phyloP scores from a whole-genome alignment of 1,140 invertebrate species.

The Pogonus chalceus region DNA sequence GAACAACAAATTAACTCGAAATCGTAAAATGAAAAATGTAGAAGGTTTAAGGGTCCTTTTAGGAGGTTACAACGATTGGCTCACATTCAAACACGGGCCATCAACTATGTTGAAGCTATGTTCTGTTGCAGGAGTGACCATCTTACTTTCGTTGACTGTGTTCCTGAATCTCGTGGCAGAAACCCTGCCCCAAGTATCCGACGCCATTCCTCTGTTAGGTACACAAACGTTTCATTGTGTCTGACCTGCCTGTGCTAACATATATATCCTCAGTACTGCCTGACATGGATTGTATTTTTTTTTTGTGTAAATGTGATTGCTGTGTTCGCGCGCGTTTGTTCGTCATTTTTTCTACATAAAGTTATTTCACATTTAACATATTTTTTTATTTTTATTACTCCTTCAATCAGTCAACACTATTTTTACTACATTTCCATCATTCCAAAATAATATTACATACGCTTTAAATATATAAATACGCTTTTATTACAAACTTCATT shows the following conservation, averaged over 20 bases:
- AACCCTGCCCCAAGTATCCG: conserved; percentile 90
- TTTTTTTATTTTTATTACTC: too few relatives aligned
- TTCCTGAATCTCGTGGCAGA: conserved; percentile 95
- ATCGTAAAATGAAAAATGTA: too few relatives aligned
- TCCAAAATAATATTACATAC: neutral
- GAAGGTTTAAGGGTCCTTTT: too few relatives aligned
- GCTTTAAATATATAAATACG: neutral
- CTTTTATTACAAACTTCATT: neutral
- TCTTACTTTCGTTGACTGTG: conserved; percentile 98
- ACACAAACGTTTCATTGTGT: conserved; percentile 41
- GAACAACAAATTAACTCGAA: too few relatives aligned
- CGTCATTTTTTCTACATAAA: conserved; percentile 8
- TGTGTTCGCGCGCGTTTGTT: conserved; percentile 25
- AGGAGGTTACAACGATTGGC: neutral
- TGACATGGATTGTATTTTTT: conserved; percentile 30
- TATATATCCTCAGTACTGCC: conserved; percentile 34
- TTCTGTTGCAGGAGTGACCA: conserved; percentile 95
- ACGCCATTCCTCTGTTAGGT: conserved; percentile 91
- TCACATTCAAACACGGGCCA: too few relatives aligned
- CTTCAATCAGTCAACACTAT: too few relatives aligned
- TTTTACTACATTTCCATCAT: too few relatives aligned
- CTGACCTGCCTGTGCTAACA: conserved; percentile 36
- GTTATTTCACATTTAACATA: neutral
- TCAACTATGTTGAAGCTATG: conserved; percentile 34
- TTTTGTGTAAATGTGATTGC: conserved; percentile 33